Evolutionary conservation across 92 coral and sea anemone species (phyloP).

Genomic region (Nematostella vectensis): DNA sequence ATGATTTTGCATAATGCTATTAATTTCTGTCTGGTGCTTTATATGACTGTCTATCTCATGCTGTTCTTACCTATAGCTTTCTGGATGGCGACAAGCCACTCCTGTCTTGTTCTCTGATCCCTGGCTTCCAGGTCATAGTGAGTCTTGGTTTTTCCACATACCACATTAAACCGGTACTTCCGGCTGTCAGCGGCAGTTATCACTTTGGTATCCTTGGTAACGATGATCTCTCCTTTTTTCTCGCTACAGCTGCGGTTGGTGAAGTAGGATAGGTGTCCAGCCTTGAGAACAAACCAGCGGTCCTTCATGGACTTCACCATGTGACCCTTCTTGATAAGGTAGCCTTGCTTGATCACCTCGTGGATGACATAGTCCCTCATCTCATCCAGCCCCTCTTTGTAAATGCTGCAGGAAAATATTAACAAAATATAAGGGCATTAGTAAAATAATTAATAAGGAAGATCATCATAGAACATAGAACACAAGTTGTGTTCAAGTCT

Average conservation of each 20-base stretch:
- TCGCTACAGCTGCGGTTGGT: constrained; percentile 55
- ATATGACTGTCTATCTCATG: no score
- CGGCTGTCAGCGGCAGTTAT: constrained; percentile 54
- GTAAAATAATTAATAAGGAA: no score
- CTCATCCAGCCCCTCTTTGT: constrained; percentile 81
- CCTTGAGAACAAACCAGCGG: constrained; percentile 86
- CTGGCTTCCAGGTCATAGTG: constrained; percentile 69
- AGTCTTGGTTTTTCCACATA: constrained; percentile 62
- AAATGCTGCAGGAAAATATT: constrained; percentile 31
- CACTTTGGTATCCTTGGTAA: constrained; percentile 61
- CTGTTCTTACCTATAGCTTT: constrained; percentile 81
- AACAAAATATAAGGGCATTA: no score
- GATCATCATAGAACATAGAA: no score
- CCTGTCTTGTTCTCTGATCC: constrained; percentile 85
- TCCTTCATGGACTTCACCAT: constrained; percentile 73
- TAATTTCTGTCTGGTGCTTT: no score
- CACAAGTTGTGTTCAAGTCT: no score
- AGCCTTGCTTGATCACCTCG: constrained; percentile 81
- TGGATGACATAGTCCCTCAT: constrained; percentile 64
- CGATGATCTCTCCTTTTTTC: constrained; percentile 69
- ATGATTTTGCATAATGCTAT: no score
- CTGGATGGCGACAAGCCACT: constrained; percentile 84
- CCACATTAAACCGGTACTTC: constrained; percentile 59
- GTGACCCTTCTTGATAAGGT: constrained; percentile 83
- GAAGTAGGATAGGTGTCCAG: constrained; percentile 67